Percentiles rank a stretch among this genome's conserved stretches.
These are phyloP conservation scores for Drosophila repletoides DNA, from an alignment of 1,140 invertebrate genomes.

Conservation along the genomic window DNA sequence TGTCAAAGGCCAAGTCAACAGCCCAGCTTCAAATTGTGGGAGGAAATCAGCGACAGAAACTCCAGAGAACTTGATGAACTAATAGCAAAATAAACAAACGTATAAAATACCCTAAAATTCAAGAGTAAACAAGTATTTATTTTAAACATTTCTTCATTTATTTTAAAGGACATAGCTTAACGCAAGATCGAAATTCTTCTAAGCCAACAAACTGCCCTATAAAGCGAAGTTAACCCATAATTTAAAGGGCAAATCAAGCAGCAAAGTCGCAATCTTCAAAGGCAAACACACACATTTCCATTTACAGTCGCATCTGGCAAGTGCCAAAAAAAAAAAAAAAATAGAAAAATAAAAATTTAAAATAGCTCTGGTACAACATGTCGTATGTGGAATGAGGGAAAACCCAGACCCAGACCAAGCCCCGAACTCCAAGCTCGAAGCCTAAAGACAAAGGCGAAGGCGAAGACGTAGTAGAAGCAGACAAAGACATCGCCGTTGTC, in stretches of 20 bases:
- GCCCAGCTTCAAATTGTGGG: not conserved
- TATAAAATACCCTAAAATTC: too few relatives aligned
- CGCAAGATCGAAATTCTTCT: too few relatives aligned
- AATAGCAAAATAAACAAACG: too few relatives aligned
- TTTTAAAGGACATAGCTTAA: too few relatives aligned
- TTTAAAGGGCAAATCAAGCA: too few relatives aligned
- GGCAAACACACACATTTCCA: conserved; percentile 23
- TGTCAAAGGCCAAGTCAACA: conserved; percentile 1
- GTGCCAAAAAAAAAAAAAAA: conserved; percentile 10
- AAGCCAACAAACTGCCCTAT: not conserved
- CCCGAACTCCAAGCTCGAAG: not conserved
- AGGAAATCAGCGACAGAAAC: not conserved
- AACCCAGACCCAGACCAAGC: not conserved
- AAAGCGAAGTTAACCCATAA: not conserved
- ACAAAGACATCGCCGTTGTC: conserved; percentile 37
- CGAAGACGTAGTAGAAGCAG: conserved; percentile 32
- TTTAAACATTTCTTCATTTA: too few relatives aligned
- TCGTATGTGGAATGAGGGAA: conserved; percentile 23
- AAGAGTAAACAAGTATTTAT: too few relatives aligned
- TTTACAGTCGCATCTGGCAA: conserved; percentile 31
- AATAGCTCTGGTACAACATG: conserved; percentile 41
- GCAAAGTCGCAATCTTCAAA: conserved; percentile 43
- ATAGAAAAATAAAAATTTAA: conserved; percentile 32
- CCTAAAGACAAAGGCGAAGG: conserved; percentile 9
- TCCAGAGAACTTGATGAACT: not conserved